Conservation (phyloP, 30 jellyfish, hydroid and myxozoan genomes). For the Aurelia coerulea region DNA sequence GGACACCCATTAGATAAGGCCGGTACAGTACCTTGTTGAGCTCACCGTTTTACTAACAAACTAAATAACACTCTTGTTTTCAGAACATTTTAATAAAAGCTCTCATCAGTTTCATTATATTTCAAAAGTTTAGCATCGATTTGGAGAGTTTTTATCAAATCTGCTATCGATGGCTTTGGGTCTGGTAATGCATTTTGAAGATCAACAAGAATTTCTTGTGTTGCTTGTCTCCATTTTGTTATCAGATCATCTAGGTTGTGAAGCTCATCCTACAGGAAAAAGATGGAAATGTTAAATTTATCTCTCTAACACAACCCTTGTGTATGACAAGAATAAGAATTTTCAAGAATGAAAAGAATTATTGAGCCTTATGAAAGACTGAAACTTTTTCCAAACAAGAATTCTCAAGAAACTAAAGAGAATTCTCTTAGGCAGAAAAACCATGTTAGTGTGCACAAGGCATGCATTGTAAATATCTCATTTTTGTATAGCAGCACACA, state of each 20-base stretch:
- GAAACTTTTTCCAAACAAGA: too few relatives aligned
- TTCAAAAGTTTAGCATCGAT: constrained; percentile 13
- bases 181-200: constrained; percentile 61
- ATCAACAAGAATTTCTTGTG: constrained; percentile 60
- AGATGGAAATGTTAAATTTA: too few relatives aligned
- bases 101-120: constrained; percentile 37
- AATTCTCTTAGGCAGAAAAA: too few relatives aligned
- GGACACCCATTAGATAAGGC: background rate
- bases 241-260: constrained; percentile 49
- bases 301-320: too few relatives aligned
- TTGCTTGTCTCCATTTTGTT: constrained; percentile 50
- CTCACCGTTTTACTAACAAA: background rate
- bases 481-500: too few relatives aligned
- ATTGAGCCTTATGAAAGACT: too few relatives aligned
- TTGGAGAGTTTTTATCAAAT: constrained; percentile 31
- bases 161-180: constrained; percentile 56
- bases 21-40: background rate
- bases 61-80: too few relatives aligned
- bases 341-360: too few relatives aligned
- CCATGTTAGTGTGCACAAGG: too few relatives aligned
- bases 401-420: too few relatives aligned
- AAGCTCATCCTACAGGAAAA: constrained; percentile 40
- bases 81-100: constrained; percentile 5
- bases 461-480: too few relatives aligned
- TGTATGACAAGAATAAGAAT: too few relatives aligned